phyloP scores from a whole-genome alignment of 2,797 vertebrate genomes.

The Karalla daura region DNA sequence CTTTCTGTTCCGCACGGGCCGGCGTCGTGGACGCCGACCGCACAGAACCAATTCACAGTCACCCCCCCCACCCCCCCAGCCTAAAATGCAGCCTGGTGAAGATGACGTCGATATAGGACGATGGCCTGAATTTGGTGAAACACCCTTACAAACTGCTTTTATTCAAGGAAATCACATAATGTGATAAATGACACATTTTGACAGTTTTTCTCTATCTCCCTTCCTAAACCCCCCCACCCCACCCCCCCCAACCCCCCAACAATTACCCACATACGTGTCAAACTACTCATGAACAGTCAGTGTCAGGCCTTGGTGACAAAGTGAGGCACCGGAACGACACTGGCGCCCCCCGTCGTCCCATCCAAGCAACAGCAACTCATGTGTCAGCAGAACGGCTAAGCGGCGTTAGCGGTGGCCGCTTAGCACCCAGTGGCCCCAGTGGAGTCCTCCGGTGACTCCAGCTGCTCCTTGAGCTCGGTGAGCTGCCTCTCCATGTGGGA shows the following conservation, averaged over 20 bases:
- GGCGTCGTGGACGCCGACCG: conserved; percentile 7
- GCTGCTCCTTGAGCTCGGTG: conserved; percentile 77
- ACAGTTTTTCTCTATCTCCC: not conserved
- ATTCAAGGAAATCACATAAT: not conserved
- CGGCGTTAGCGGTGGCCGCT: not conserved
- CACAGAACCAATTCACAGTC: conserved; percentile 20
- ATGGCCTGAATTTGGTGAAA: not conserved
- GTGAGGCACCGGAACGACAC: conserved; percentile 6
- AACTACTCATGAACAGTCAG: not conserved
- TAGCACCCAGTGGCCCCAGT: conserved; percentile 11
- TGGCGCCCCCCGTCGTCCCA: conserved; percentile 64
- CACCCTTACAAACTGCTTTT: not conserved
- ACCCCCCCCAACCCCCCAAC: too few relatives aligned
- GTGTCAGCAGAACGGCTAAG: not conserved
- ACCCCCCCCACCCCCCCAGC: conserved; percentile 3
- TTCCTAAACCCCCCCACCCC: not conserved
- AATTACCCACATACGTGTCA: too few relatives aligned
- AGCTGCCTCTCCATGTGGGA: conserved; percentile 84
- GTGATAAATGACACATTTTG: not conserved
- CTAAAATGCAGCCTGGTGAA: too few relatives aligned
- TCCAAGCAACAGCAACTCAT: conserved; percentile 13
- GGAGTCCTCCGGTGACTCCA: conserved; percentile 43
- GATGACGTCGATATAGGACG: too few relatives aligned
- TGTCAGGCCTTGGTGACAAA: not conserved
- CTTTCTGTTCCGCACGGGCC: conserved; percentile 49